Evolutionary conservation across 2,888 invertebrate species (phyloP).

Genomic region (Erebia ligea): DNA sequence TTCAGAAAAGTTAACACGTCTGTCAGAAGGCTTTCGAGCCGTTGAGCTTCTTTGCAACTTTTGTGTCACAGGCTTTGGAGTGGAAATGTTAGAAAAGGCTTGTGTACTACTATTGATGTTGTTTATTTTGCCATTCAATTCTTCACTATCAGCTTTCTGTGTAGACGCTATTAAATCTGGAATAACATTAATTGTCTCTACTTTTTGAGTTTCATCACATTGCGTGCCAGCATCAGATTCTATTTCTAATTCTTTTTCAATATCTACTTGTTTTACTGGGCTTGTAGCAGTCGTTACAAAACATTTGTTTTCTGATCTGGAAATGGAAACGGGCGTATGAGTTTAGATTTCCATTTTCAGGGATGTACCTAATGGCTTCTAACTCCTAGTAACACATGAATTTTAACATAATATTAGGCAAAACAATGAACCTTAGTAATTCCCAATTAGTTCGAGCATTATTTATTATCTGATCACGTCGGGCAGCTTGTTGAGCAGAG

Average conservation of each 20-base stretch:
- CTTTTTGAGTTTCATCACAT: slow-evolving; percentile 53
- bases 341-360: not conserved
- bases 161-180: slow-evolving; percentile 64
- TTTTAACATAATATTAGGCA: not conserved
- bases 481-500: slow-evolving; percentile 82
- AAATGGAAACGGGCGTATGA: slow-evolving; percentile 22
- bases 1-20: slow-evolving; percentile 79
- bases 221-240: slow-evolving; percentile 53
- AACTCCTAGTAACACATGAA: not conserved
- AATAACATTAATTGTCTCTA: slow-evolving; percentile 55
- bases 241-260: slow-evolving; percentile 62
- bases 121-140: slow-evolving; percentile 62
- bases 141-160: slow-evolving; percentile 61
- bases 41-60: slow-evolving; percentile 77
- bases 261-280: slow-evolving; percentile 59
- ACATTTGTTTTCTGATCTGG: slow-evolving; percentile 86
- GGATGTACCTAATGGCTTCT: not conserved
- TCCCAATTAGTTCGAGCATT: slow-evolving; percentile 96
- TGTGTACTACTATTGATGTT: slow-evolving; percentile 57
- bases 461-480: slow-evolving; percentile 92
- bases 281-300: slow-evolving; percentile 61
- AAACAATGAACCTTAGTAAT: slow-evolving; percentile 75
- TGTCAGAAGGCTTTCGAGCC: slow-evolving; percentile 71
- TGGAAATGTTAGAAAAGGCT: slow-evolving; percentile 48
- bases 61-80: slow-evolving; percentile 48